phyloP scores from a whole-genome alignment of 2,797 vertebrate species.

The Centropyge bicolor region DNA sequence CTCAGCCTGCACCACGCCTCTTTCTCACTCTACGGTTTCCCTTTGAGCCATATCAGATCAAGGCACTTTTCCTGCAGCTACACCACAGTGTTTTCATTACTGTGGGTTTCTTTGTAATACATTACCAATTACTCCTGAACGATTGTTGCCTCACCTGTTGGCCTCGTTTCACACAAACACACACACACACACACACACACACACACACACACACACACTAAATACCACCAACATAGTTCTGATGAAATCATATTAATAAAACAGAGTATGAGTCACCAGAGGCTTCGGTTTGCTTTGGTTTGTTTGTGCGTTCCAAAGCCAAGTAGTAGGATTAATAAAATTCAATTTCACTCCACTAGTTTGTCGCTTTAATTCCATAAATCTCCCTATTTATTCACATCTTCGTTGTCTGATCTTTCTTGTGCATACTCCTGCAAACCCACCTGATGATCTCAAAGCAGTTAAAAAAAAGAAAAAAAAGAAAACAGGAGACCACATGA shows the following conservation, averaged over 20 bases:
- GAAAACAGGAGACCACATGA: background rate
- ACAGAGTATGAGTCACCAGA: conserved; percentile 34
- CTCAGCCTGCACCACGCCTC: conserved; percentile 28
- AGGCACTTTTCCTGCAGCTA: conserved; percentile 61
- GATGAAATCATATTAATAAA: conserved; percentile 35
- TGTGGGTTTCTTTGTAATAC: conserved; percentile 34
- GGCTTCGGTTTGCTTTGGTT: conserved; percentile 24
- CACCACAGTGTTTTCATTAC: conserved; percentile 51
- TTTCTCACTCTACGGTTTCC: conserved; percentile 20
- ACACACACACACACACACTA: conserved; percentile 21
- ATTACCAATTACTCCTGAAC: conserved; percentile 40
- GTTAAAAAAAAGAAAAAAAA: conserved; percentile 4
- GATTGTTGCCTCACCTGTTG: conserved; percentile 55
- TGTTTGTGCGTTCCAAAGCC: conserved; percentile 24
- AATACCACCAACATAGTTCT: conserved; percentile 50
- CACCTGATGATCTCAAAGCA: conserved; percentile 27
- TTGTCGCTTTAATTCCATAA: conserved; percentile 3
- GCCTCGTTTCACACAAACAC: conserved; percentile 33
- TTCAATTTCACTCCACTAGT: conserved; percentile 3
- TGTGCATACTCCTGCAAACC: conserved; percentile 19
- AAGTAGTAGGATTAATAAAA: background rate
- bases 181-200: conserved; percentile 22
- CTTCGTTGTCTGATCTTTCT: background rate
- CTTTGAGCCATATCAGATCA: conserved; percentile 43
- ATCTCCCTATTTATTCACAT: conserved; percentile 8